phyloP scores from a whole-genome alignment of 2,888 invertebrate genomes.

The Deilephila elpenor region DNA sequence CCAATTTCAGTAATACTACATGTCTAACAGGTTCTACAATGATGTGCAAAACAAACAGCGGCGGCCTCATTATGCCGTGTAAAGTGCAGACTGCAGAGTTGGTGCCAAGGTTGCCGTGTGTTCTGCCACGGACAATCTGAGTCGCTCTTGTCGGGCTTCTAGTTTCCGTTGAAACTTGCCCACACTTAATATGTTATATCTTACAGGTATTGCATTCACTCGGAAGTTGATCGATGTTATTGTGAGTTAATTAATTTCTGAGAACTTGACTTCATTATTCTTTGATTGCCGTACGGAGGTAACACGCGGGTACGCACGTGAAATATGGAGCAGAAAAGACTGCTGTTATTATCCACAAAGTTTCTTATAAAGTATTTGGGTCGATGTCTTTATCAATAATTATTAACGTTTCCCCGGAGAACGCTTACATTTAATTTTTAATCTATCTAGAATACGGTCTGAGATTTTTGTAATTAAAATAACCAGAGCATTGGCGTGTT shows the following conservation, averaged over 20 bases:
- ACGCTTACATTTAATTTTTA: no score
- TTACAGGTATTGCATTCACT: not conserved
- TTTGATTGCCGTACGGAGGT: no score
- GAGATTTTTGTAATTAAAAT: not conserved
- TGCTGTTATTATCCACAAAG: no score
- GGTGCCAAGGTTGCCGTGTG: not conserved
- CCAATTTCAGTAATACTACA: no score
- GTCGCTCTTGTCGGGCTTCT: constrained; percentile 3
- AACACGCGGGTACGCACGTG: no score
- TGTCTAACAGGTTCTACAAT: not conserved
- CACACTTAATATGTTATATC: not conserved
- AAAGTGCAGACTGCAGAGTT: not conserved
- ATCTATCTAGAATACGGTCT: no score
- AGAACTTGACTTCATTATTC: not conserved
- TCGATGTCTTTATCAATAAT: no score
- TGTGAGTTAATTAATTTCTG: not conserved
- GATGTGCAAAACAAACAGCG: not conserved
- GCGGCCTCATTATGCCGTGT: not conserved
- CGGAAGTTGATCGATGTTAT: not conserved
- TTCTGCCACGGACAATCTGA: not conserved
- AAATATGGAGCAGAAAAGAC: no score
- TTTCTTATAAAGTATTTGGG: no score
- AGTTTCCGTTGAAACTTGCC: not conserved
- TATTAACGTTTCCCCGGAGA: no score
- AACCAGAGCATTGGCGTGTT: not conserved